These are phyloP conservation scores for Ancistrus triradiatus DNA, from an alignment of 2,113 vertebrate genomes.

Conservation along the genomic window DNA sequence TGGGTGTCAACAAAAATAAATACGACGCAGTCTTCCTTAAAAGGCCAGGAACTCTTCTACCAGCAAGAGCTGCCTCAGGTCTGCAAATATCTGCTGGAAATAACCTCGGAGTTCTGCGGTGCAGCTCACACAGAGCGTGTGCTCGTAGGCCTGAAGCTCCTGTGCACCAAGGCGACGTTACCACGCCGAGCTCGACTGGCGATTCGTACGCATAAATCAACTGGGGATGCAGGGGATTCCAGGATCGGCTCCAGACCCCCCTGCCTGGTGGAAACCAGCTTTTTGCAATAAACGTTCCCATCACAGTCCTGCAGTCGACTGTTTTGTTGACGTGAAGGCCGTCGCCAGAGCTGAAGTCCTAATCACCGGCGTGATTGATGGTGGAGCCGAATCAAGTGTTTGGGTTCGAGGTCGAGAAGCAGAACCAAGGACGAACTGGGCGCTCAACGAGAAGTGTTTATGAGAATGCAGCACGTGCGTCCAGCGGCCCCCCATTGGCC, in stretches of 20 bases:
- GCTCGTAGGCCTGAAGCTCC: too few species aligned
- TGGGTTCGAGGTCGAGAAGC: slow-evolving; percentile 37
- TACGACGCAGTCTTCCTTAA: slow-evolving; percentile 38
- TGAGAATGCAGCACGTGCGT: slow-evolving; percentile 37
- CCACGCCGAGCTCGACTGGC: too few species aligned
- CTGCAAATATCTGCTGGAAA: slow-evolving; percentile 43
- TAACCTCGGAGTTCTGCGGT: too few species aligned
- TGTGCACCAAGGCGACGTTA: too few species aligned
- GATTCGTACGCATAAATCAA: too few species aligned
- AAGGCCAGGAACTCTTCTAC: slow-evolving; percentile 9
- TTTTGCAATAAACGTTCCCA: too few species aligned
- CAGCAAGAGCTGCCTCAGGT: slow-evolving; percentile 36
- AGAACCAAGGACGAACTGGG: slow-evolving; percentile 28
- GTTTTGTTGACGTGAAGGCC: neutral
- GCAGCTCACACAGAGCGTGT: too few species aligned
- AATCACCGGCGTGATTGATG: slow-evolving; percentile 1
- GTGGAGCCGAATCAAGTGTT: slow-evolving; percentile 25
- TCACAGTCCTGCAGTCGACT: too few species aligned
- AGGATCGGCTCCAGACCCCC: too few species aligned
- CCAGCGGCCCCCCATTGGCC: slow-evolving; percentile 25
- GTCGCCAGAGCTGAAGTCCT: slow-evolving; percentile 21
- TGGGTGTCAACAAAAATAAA: slow-evolving; percentile 29
- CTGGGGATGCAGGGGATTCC: too few species aligned
- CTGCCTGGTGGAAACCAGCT: too few species aligned
- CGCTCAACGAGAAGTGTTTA: slow-evolving; percentile 41